Percentiles rank a stretch among this genome's conserved stretches.
Conservation (phyloP, 2,113 vertebrate genomes). For the human (Homo sapiens) region GRCh38 chr14:57880501-57881000, state of each 20-base stretch:
- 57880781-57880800: background rate
- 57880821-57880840: background rate
- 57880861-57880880: background rate
- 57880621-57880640: background rate
- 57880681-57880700: background rate
- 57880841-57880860: background rate
- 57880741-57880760: fast-evolving
- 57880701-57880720: background rate
- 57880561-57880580: background rate
- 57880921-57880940: background rate
- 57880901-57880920: background rate
- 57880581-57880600: background rate
- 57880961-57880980: background rate
- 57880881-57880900: background rate
- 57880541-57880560: background rate
- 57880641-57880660: background rate
- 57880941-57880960: background rate
- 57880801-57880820: background rate
- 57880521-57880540: background rate
- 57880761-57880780: background rate
- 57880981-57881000: background rate
- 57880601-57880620: background rate
- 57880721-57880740: background rate
- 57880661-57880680: background rate
- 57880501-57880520: background rate